These are phyloP conservation scores for Patella caerulea DNA, from an alignment of 2,888 invertebrate species.

Conservation along the genomic window DNA sequence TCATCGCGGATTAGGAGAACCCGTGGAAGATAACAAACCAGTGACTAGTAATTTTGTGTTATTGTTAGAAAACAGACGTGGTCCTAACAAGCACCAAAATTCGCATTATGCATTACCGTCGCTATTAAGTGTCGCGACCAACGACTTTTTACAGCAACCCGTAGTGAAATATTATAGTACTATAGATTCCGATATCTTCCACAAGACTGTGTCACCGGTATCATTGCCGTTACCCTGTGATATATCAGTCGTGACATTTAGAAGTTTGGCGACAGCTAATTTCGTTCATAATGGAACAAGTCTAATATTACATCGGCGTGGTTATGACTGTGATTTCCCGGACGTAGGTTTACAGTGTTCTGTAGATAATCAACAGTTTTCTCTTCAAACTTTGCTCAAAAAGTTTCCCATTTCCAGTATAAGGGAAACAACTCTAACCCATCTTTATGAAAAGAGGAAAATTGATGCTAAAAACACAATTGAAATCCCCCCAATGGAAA, in stretches of 20 bases:
- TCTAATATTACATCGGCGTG: slow-evolving; percentile 58
- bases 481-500: slow-evolving; percentile 54
- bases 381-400: slow-evolving; percentile 45
- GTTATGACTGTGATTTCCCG: slow-evolving; percentile 55
- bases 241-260: slow-evolving; percentile 51
- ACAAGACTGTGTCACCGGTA: slow-evolving; percentile 40
- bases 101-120: slow-evolving; percentile 49
- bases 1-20: slow-evolving; percentile 64
- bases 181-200: slow-evolving; percentile 47
- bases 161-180: slow-evolving; percentile 46
- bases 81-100: slow-evolving; percentile 2
- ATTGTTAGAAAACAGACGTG: slow-evolving; percentile 49
- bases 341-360: slow-evolving; percentile 44
- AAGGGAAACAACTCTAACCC: slow-evolving; percentile 57
- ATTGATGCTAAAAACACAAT: slow-evolving; percentile 38
- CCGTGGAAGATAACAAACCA: slow-evolving; percentile 63
- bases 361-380: slow-evolving; percentile 21
- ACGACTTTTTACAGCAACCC: slow-evolving; percentile 56
- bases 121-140: slow-evolving; percentile 41
- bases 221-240: slow-evolving; percentile 58
- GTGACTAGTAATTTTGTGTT: slow-evolving; percentile 57
- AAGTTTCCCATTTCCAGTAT: slow-evolving; percentile 38
- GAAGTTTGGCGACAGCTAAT: slow-evolving; percentile 52
- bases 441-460: slow-evolving; percentile 42
- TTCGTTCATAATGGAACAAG: slow-evolving; percentile 58